Percentiles rank a stretch among this genome's conserved stretches.
These are phyloP conservation scores for Zaprionus camerounensis DNA, from an alignment of 1,140 invertebrate genomes.

Conservation along the genomic window DNA sequence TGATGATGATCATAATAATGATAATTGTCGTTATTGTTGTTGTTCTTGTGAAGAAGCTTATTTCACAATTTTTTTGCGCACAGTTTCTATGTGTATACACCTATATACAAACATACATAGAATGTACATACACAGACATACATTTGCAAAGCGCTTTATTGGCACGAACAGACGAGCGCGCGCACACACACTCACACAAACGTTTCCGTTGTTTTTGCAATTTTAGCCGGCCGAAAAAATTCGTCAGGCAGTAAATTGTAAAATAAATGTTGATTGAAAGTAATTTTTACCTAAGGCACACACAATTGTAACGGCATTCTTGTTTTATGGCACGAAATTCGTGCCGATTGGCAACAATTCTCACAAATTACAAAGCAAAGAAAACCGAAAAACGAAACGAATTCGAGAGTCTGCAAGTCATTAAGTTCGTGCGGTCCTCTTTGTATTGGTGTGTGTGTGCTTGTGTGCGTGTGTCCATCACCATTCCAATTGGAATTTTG, in stretches of 20 bases:
- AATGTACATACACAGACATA: constrained; percentile 11
- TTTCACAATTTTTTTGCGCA: constrained; percentile 68
- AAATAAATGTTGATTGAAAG: constrained; percentile 28
- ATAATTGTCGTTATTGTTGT: constrained; percentile 38
- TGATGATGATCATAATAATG: constrained; percentile 3
- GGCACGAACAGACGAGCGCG: constrained; percentile 20
- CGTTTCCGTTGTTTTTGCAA: constrained; percentile 50
- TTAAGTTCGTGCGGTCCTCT: constrained; percentile 12
- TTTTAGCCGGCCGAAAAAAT: constrained; percentile 55
- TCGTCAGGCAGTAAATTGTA: constrained; percentile 27
- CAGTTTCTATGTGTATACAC: constrained; percentile 18
- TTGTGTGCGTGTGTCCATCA: neutral
- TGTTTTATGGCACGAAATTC: constrained; percentile 11
- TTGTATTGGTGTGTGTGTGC: neutral
- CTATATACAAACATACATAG: constrained; percentile 13
- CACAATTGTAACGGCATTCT: neutral
- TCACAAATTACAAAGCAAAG: constrained; percentile 7
- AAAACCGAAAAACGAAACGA: neutral
- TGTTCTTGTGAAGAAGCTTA: constrained; percentile 53
- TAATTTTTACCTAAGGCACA: constrained; percentile 37
- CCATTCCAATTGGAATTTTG: constrained; percentile 14
- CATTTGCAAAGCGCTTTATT: constrained; percentile 31
- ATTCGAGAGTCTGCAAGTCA: constrained; percentile 25
- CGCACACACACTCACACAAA: constrained; percentile 23
- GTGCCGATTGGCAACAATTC: constrained; percentile 29